Conservation (phyloP, 2,888 invertebrate species). For the Mesorhabditis belari region DNA sequence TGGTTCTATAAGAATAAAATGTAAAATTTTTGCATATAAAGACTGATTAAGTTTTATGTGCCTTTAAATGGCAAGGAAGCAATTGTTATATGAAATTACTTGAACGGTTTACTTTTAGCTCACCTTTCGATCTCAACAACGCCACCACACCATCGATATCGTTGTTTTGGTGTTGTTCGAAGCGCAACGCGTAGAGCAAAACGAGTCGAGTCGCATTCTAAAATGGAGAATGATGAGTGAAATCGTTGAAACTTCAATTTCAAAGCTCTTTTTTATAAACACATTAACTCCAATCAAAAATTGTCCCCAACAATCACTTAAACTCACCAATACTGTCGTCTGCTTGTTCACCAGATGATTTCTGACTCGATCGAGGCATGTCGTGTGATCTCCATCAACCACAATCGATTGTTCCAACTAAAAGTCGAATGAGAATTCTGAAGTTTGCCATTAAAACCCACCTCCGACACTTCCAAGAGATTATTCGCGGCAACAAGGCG, state of each 20-base stretch:
- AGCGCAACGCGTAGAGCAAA: slow-evolving; percentile 83
- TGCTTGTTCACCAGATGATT: slow-evolving; percentile 71
- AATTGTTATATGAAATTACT: too few species aligned
- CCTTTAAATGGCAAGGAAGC: too few species aligned
- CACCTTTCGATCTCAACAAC: slow-evolving; percentile 60
- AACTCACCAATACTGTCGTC: slow-evolving; percentile 37
- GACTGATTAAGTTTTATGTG: too few species aligned
- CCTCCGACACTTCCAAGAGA: slow-evolving; percentile 63
- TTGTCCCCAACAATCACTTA: background rate
- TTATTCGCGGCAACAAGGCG: slow-evolving; percentile 70
- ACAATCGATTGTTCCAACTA: slow-evolving; percentile 76
- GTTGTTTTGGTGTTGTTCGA: slow-evolving; percentile 83
- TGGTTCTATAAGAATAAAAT: background rate
- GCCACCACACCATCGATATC: slow-evolving; percentile 71
- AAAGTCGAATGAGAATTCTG: slow-evolving; percentile 3
- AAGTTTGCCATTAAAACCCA: background rate
- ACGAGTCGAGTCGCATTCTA: slow-evolving; percentile 75
- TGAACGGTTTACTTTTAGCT: too few species aligned
- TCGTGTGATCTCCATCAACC: slow-evolving; percentile 64
- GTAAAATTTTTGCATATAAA: too few species aligned
- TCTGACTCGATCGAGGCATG: slow-evolving; percentile 66
- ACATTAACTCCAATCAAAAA: background rate
- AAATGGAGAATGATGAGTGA: slow-evolving; percentile 3
- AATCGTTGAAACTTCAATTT: background rate
- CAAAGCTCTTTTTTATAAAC: background rate